Base-by-base conservation (phyloP, 2,113 vertebrate species). In the Holacanthus passer region DNA sequence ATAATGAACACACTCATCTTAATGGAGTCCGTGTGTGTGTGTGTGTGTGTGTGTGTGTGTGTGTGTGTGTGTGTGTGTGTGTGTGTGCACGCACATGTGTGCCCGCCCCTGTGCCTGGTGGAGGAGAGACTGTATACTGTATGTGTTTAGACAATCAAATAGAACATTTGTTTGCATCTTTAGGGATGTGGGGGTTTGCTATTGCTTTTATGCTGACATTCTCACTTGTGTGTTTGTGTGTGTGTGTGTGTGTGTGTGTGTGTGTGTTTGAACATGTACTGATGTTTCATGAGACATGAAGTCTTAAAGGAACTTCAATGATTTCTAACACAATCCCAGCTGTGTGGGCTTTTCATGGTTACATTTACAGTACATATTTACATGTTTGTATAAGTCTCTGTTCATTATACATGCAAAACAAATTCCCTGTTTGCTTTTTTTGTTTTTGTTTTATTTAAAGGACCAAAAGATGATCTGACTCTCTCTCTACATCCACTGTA, bases 1-100 rank as follows among this genome's bases (percentile, higher is more conserved):
- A 91, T 85, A 91, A 89, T 83, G 73, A 90, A 86, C 79, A 88
- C 82, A 37, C 78, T 77, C 62, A 62, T 79, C 63, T 78, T 81
- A 83, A 85, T 79, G 73, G 79, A 81, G 59, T 70, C 19, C 0
- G 73, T 48, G 47, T 48, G 27, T 71, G 58, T 13, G n/a, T 17
- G 2, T n/a, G 41, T 50, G 62, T 78, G 60, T 81, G 72, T 53
- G 48, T 53, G 73, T n/a, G 68, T 64, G 48, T 73, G 53, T 81
- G 75, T 60, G 55, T 45, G 29, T 69, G 56, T 14, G 31, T 22
- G 4, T n/a, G 55, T 39, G 60, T 73, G 52, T 76, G 48, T 52
- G 77, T 55, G 31, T n/a, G 0, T 32, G 8, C n/a, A n/a, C n/a
- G n/a, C n/a, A n/a, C n/a, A n/a, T n/a, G n/a, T n/a, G n/a, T n/a